Evolutionary conservation across 2,113 vertebrate genomes (phyloP), one percentile per base, ranked within the genome.

Genomic region (Oxyruncus cristatus): DNA sequence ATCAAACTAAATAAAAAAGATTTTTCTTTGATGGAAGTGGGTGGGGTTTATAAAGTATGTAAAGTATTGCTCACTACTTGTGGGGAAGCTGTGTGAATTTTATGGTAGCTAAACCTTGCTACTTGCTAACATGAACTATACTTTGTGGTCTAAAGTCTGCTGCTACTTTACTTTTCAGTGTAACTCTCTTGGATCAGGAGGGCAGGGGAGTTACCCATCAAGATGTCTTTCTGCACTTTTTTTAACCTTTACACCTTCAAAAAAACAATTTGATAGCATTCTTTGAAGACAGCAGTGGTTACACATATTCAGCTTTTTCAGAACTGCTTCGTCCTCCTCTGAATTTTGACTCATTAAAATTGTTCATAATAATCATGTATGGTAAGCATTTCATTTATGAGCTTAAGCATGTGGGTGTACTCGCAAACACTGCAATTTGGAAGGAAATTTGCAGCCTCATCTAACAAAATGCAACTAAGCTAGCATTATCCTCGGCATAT

Each of bases 381-480:
- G 78, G 61, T 35, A 92, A 96, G 94, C 78, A 59, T 63, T 93
- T 88, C 2, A 49, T 88, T 89, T 93, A 47, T 79, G 77, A 94
- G 16, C 35, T 88, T 85, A 74, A 74, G 47, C 30, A 9, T 44
- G 44, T 94, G 81, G 28, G 18, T 42, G 47, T 62, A 46, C 53
- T 82, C 85, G 78, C 71, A 50, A 94, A 75, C 74, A 88, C n/a
- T 72, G 75, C 49, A 85, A 10, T 95, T 95, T 88, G 53, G 33
- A 95, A 93, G 49, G n/a, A 92, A 93, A 95, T 75, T 67, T 93
- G 61, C 78, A 75, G n/a, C 14, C 27, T 89, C 49, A 78, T 75
- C n/a, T 85, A 82, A 70, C 32, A 68, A 89, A 92, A 78, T 55
- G 37, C 47, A 39, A 61, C 30, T n/a, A 56, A 22, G 58, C 2